Base-by-base conservation (phyloP, 2,888 invertebrate species). In the Ophioninae sp. region DNA sequence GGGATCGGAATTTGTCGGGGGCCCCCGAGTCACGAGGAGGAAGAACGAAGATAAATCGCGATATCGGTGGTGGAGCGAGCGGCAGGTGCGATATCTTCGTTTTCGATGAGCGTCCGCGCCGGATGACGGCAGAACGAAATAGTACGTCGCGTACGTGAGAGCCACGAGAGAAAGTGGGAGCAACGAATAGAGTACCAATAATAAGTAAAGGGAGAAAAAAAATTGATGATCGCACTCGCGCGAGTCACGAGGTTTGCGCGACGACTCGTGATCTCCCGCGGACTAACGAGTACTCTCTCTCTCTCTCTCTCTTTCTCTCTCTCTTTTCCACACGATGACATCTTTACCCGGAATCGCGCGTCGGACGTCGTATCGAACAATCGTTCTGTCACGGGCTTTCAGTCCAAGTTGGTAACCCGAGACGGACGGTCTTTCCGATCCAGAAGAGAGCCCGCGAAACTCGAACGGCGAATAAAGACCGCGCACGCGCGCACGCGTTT, bases 221-320 rank as follows among this genome's bases (percentile, higher is more conserved):
- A 67, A 50, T 79, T 44, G n/a, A 67, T n/a, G 59, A 73, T 65
- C n/a, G 74, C 20, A 30, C 44, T 30, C 80, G 78, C 85, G 75
- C 79, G 69, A 59, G 83, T 88, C 87, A 86, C 87, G 87, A 83
- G 87, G 86, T 86, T 87, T 85, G 39, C 81, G 82, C 57, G 80
- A 69, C 13, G 41, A 68, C 76, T 83, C 83, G 83, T 79, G 82
- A 82, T 79, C 79, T 56, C 70, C 57, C 50, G 65, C 73, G 57
- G 74, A 76, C 76, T 57, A 41, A 59, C 39, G 10, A 7, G 30
- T 13, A n/a, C 64, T 76, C 75, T 67, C 67, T 76, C 59, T 57
- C 59, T 67, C 67, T 76, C 59, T 69, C 44, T 3, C 20, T 21
- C 39, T 44, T 20, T 69, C 62, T 68, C 37, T 23, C 41, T 76